Evolutionary conservation across 2,888 invertebrate genomes (phyloP), one percentile per base, ranked within the genome.

Genomic region (Salpingus planirostris): DNA sequence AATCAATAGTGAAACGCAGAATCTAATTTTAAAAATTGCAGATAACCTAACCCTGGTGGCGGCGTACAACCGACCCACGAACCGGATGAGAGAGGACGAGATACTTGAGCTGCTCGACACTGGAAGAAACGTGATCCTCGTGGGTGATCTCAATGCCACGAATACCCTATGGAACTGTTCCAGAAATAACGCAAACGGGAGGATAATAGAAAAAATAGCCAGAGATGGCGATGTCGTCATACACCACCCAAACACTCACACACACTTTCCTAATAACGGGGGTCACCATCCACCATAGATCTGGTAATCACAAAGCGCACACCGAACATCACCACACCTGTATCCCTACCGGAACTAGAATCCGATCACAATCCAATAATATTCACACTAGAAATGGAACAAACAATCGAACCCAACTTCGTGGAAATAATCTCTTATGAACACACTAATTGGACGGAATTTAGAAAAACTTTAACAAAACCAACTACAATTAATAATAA

Each of bases 141-240:
- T n/a, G n/a, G n/a, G n/a, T n/a, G n/a, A n/a, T n/a, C n/a, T n/a
- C n/a, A n/a, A n/a, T n/a, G n/a, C n/a, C n/a, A n/a, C n/a, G n/a
- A n/a, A n/a, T n/a, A n/a, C n/a, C n/a, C n/a, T n/a, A n/a, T n/a
- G n/a, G n/a, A n/a, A n/a, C n/a, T n/a, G n/a, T n/a, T n/a, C n/a
- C n/a, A 25, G 25, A 25, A 18, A 21, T 11, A 33, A 33, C 23
- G 15, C 28, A 22, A 33, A 28, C 6, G 33, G 33, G 8, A 32
- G 6, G 2, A 27, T 8, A 27, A 18, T 32, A 8, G 3, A 12
- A 6, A 27, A 21, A 11, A 23, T 12, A 4, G 13, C 13, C 6
- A 3, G 15, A 3, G 5, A 28, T 11, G 12, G 21, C 3, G 3
- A 6, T 3, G 2, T 23, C 21, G 7, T 11, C 2, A 2, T 33